Percentiles rank a stretch among this genome's conserved stretches.
Evolutionary conservation across 2,113 vertebrate genomes (phyloP).

Genomic region (Peromyscus leucopus): DNA sequence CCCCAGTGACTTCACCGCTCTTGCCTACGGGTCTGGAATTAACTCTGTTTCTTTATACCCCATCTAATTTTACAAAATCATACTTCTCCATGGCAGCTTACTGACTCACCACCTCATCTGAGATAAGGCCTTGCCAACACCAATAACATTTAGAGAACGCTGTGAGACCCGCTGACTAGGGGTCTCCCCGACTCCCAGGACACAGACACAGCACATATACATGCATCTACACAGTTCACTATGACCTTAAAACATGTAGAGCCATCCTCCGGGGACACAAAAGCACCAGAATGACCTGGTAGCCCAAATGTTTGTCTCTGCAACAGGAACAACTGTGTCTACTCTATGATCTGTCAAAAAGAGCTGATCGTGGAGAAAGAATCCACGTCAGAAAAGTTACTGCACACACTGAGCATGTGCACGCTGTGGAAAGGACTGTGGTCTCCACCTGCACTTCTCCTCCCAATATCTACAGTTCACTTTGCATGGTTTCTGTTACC

Average conservation of each 20-base stretch:
- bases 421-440: neutral
- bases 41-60: slow-evolving; percentile 70
- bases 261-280: neutral
- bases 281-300: neutral
- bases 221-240: neutral
- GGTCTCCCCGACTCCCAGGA: neutral
- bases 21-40: slow-evolving; percentile 82
- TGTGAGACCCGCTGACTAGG: slow-evolving; percentile 26
- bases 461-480: neutral
- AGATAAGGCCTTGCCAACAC: slow-evolving; percentile 71
- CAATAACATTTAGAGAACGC: slow-evolving; percentile 70
- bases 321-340: neutral
- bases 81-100: slow-evolving; percentile 69
- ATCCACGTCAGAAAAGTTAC: neutral
- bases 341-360: neutral
- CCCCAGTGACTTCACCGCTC: slow-evolving; percentile 70
- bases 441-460: too few relatives aligned
- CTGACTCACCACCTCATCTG: slow-evolving; percentile 74
- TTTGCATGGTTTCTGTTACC: neutral
- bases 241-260: neutral
- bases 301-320: neutral
- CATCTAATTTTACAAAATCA: slow-evolving; percentile 80
- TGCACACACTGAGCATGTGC: too few relatives aligned
- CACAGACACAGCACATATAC: neutral
- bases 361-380: neutral